Percentiles rank a stretch among this genome's conserved stretches.
Evolutionary conservation across 1,140 invertebrate genomes (phyloP).

Genomic region (Hypsibius dujardini): DNA sequence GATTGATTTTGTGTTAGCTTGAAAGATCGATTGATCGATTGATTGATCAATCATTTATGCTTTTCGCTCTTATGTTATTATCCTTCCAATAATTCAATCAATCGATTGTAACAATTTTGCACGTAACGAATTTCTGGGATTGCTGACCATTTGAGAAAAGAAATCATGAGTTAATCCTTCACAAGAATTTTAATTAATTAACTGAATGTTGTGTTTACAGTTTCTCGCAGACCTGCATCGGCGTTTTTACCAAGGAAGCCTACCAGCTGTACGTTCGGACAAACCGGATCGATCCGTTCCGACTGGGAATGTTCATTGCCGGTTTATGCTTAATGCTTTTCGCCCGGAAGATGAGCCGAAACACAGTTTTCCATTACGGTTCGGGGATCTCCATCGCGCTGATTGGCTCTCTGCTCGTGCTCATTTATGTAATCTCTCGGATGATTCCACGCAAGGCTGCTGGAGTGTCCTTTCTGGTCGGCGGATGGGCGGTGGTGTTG

Average conservation of each 20-base stretch:
- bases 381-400: conserved; percentile 61
- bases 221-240: conserved; percentile 54
- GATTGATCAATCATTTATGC: too few relatives aligned
- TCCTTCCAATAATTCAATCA: too few relatives aligned
- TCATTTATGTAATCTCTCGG: conserved; percentile 58
- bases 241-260: conserved; percentile 40
- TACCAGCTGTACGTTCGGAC: conserved; percentile 26
- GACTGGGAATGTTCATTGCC: not conserved
- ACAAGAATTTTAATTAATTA: too few relatives aligned
- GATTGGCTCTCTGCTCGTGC: conserved; percentile 55
- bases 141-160: too few relatives aligned
- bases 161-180: too few relatives aligned
- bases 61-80: too few relatives aligned
- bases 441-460: conserved; percentile 54
- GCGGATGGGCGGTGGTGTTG: conserved; percentile 58
- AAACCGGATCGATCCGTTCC: conserved; percentile 20
- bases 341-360: conserved; percentile 47
- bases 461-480: conserved; percentile 30
- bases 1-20: too few relatives aligned
- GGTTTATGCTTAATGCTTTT: conserved; percentile 40
- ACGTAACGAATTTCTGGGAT: too few relatives aligned
- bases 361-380: conserved; percentile 64
- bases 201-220: too few relatives aligned
- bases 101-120: too few relatives aligned
- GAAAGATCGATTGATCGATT: too few relatives aligned